These are phyloP conservation scores for Miniopterus natalensis DNA, from an alignment of 2,113 vertebrate genomes.

Conservation along the genomic window DNA sequence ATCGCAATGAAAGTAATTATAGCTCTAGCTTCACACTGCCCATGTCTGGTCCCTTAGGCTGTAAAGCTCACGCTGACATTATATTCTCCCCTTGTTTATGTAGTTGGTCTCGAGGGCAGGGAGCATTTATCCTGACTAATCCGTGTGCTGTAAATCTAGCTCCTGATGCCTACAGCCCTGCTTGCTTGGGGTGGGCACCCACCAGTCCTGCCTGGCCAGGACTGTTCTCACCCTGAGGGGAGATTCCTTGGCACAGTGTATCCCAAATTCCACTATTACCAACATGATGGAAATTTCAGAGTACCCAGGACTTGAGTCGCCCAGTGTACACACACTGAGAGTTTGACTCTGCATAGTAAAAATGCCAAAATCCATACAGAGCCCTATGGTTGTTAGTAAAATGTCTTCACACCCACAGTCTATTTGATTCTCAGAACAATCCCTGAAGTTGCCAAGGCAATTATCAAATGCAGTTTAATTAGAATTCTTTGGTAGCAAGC, in stretches of 20 bases:
- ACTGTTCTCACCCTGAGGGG: background rate
- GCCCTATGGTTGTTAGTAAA: background rate
- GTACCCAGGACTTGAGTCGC: background rate
- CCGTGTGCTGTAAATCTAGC: background rate
- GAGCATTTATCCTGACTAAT: background rate
- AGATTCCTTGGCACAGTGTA: background rate
- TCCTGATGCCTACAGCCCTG: background rate
- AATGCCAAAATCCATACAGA: background rate
- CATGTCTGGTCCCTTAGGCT: background rate
- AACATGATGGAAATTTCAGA: background rate
- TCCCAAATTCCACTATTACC: background rate
- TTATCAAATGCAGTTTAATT: background rate
- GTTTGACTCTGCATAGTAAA: background rate
- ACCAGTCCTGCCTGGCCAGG: background rate
- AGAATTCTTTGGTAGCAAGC: background rate
- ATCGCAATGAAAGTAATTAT: background rate
- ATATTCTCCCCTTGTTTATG: background rate
- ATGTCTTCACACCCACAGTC: background rate
- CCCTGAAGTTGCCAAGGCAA: background rate
- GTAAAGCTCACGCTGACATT: background rate
- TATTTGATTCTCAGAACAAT: background rate
- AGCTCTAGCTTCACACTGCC: background rate
- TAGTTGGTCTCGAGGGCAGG: background rate
- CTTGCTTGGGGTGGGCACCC: background rate
- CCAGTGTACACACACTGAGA: background rate